Evolutionary conservation across 2,797 vertebrate species (phyloP), one percentile per base, ranked within the genome.

Genomic region (Crenichthys baileyi): DNA sequence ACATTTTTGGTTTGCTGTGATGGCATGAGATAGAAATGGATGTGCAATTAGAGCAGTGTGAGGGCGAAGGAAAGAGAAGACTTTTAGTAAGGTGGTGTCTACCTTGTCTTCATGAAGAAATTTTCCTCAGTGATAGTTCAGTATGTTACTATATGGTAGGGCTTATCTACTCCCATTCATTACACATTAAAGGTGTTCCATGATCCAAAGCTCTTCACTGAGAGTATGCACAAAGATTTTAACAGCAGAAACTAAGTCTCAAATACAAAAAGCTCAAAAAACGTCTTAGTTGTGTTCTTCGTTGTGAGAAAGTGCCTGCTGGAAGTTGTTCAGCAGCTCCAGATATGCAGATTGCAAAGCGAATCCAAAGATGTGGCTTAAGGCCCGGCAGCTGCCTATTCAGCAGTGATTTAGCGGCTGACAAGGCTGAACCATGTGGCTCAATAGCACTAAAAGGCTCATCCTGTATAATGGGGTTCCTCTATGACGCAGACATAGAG

Each of bases 381-480:
- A 85, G 85, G 80, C 77, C 82, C 72, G n/a, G 84, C 81, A 83
- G 76, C 86, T 86, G 87, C 91, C 92, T 83, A 50, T 87, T 92
- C 87, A 71, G 86, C 87, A n/a, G 86, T 94, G 94, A 95, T 95
- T 95, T 94, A 95, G 78, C 20, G 41, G 82, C 91, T 86, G 88
- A 91, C 91, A 90, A 81, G 84, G 88, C 70, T 88, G 81, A 89
- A 85, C 83, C 83, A 78, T 58, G 87, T 88, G 86, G 90, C 90
- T 96, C 94, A 94, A 93, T 95, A 95, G 93, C 93, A 92, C 92
- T 95, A 93, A 95, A 93, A 95, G 93, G 94, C 93, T 94, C 91
- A 93, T 94, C 92, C 89, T 80, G 85, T 85, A 91, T 95, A 95
- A 96, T 95, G 93, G 93, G 91, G 92, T 90, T 94, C 91, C 93